Percentiles rank a stretch among this genome's conserved stretches.
phyloP scores from a whole-genome alignment of 2,888 invertebrate genomes.

The Campoletis raptor region DNA sequence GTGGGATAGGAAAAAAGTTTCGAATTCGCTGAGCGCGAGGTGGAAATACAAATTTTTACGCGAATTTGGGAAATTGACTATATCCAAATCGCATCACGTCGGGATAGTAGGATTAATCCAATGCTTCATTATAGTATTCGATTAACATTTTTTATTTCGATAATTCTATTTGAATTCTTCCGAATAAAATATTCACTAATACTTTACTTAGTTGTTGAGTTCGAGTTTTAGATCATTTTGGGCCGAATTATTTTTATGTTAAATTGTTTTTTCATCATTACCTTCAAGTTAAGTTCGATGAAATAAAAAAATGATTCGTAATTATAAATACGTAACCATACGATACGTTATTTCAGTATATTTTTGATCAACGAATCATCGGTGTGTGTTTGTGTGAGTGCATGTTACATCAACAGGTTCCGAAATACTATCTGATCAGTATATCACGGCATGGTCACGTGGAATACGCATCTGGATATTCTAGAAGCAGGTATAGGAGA shows the following conservation, averaged over 20 bases:
- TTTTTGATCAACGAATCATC: slow-evolving; percentile 27
- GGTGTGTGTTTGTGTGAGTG: background rate
- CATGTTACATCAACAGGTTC: slow-evolving; percentile 17
- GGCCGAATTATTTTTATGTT: background rate
- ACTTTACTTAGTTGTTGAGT: background rate
- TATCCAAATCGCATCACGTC: background rate
- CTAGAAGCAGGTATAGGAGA: background rate
- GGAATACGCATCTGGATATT: background rate
- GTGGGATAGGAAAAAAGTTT: slow-evolving; percentile 6
- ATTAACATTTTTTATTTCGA: background rate
- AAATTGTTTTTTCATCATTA: no score
- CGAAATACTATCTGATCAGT: slow-evolving; percentile 8
- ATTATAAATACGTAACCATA: no score
- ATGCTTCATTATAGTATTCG: background rate
- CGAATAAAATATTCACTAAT: background rate
- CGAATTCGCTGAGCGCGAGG: slow-evolving; percentile 14
- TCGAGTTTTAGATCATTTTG: background rate
- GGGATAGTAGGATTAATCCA: background rate
- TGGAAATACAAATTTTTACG: slow-evolving; percentile 31
- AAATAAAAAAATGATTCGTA: background rate
- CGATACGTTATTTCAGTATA: slow-evolving; percentile 15
- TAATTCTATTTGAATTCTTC: background rate
- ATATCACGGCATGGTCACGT: background rate
- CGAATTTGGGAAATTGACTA: slow-evolving; percentile 20
- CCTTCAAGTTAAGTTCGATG: background rate